Evolutionary conservation across 2,888 invertebrate species (phyloP), one percentile per base, ranked within the genome.

Genomic region (Adelphocoris suturalis): DNA sequence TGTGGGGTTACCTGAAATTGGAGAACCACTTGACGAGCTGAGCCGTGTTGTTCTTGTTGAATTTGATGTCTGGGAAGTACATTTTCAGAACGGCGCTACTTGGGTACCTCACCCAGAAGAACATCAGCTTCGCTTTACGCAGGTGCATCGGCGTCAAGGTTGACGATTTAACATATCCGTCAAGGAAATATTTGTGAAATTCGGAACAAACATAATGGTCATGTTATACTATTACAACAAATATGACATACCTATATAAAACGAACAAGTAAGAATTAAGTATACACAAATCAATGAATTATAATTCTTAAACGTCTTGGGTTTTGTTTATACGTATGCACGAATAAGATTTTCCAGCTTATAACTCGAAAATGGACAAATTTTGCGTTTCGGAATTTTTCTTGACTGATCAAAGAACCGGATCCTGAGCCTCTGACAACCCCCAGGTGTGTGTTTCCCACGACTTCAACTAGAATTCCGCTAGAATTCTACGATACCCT

Each of bases 21-120:
- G 99, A 99, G 96, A 99, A 99, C 99, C 99, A 99, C 95, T 99
- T 99, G 95, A 99, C 99, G 94, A 99, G 97, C 95, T 99, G 99
- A 93, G 99, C 99, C 92, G 99, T 99, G 95, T 99, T 99, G 95
- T 99, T 99, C 95, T 99, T 99, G 96, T 99, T 99, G 96, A 99
- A 99, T 94, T 98, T 98, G 95, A 99, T 99, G 95, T 99, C 99
- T 75, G 99, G 99, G 96, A 99, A 99, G 96, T 98, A 99, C 96
- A 99, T 98, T 95, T 99, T 99, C 94, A 99, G 97, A 92, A 99
- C 98, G 93, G 99, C 97, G 91, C 99, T 99, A 94, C 98, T 99
- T 91, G 99, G 99, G 94, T 99, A 99, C 93, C 99, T 96, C 93
- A 99, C 99, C 97, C 98, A 99, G 97, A 99, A 99, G 97, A 99